Base-by-base conservation (phyloP, 2,888 invertebrate genomes). In the Synergus umbraculus region DNA sequence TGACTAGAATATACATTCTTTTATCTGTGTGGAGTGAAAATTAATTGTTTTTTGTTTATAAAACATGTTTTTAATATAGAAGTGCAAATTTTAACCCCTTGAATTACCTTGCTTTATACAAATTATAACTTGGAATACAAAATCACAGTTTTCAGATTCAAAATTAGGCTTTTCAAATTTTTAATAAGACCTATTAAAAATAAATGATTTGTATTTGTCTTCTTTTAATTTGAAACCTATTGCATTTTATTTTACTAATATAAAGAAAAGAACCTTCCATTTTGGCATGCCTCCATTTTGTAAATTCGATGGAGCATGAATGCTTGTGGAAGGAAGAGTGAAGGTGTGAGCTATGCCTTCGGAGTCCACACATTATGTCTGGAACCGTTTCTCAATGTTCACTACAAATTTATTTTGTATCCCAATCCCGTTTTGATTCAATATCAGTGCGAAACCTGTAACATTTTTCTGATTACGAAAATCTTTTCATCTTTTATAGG, bases 311-410 rank as follows among this genome's bases (percentile, higher is more conserved):
- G 94, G 93, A 92, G 95, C 95, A 95, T 96, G 95, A 95, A 94
- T 96, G 95, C 95, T 94, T 93, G 93, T 95, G 94, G 92, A 95
- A 95, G 96, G 95, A 93, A 96, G 86, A 96, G 91, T 93, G 93
- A 88, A 85, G 73, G 81, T 94, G 94, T 95, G 95, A 95, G 93
- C 88, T 86, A 95, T 95, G 95, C 95, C 96, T 96, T 96, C 95
- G 96, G 96, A 95, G 95, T 95, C 94, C 95, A 95, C 95, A 95
- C 95, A 85, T 89, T 92, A 87, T 87, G 95, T 95, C 95, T 96
- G 95, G 94, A 95, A 95, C 94, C 95, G 95, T 95, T 95, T 95
- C 96, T 96, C 95, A 93, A 93, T 93, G 93, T 94, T 93, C 94
- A 94, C 94, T 81, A 95, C 94, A 95, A 76, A 79, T 79, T 41